Evolutionary conservation across 2,797 vertebrate species (phyloP).

Genomic region (Borostomias antarcticus): DNA sequence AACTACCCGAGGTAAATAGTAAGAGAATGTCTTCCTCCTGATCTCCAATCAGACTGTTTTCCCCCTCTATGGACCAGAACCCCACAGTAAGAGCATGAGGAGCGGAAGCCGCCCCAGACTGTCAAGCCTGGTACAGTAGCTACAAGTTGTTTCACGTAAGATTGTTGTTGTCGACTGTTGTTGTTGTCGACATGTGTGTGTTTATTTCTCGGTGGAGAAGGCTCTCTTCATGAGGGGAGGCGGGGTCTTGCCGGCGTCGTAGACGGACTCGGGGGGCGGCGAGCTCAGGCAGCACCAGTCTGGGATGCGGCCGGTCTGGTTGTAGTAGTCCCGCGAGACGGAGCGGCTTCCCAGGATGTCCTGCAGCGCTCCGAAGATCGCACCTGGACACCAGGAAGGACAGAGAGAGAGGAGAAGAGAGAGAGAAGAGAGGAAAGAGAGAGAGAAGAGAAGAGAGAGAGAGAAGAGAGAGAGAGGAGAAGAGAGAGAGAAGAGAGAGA

Average conservation of each 20-base stretch:
- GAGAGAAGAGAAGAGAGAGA: too few species aligned
- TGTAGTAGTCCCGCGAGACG: constrained; percentile 95
- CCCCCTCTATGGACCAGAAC: background rate
- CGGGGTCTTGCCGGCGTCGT: constrained; percentile 88
- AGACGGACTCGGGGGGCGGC: constrained; percentile 90
- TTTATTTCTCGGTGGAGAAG: constrained; percentile 95
- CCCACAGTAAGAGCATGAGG: background rate
- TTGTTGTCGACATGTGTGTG: background rate
- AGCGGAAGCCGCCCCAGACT: background rate
- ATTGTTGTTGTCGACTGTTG: background rate
- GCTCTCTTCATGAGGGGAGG: constrained; percentile 94
- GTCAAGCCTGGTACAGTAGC: too few species aligned
- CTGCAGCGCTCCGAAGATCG: constrained; percentile 94
- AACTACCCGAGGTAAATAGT: too few species aligned
- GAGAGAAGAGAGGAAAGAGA: too few species aligned
- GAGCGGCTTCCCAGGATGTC: constrained; percentile 96
- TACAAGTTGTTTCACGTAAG: background rate
- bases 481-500: too few species aligned
- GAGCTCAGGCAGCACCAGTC: constrained; percentile 95
- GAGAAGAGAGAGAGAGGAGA: too few species aligned
- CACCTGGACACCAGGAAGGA: too few species aligned
- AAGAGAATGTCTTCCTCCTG: too few species aligned
- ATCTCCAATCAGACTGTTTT: too few species aligned
- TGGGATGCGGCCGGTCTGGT: constrained; percentile 91
- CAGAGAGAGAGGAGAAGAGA: background rate